Base-by-base conservation (phyloP, 2,113 vertebrate genomes). In the Seriola rivoliana region DNA sequence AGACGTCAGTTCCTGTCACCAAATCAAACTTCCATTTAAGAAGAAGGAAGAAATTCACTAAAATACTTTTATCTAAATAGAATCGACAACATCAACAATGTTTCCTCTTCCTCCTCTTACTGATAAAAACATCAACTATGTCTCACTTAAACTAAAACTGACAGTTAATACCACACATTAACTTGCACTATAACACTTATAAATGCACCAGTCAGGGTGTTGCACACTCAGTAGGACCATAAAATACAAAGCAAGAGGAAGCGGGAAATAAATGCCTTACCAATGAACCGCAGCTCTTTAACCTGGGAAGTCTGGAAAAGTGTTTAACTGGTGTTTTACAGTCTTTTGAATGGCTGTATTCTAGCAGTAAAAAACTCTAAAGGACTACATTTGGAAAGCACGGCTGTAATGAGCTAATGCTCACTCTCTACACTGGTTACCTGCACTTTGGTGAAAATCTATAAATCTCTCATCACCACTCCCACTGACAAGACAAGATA, bases 291-390 rank as follows among this genome's bases (percentile, higher is more conserved):
- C 10, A 36, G n/a, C 58, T 29, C 46, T n/a, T 62, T 19, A 25
- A 46, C 4, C 19, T 32, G 55, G 16, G 2, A 44, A 16, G 13
- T 57, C 40, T 58, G 29, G 2, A 34, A 21, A 58, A 7, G 13
- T 25, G 19, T 68, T 67, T 34, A 74, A 32, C 54, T 36, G 70
- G 11, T 29, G n/a, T 65, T 80, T 78, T 81, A 78, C 50, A 67
- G 40, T 23, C n/a, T 0, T 68, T 70, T 58, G 6, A 67, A 71
- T 32, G 48, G 58, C 60, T n/a, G 34, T 34, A 25, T 34, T 71
- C 8, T 0, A 2, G 50, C 12, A 32, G n/a, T 74, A 77, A 77
- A 76, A 80, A 50, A 23, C 42, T 46, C 25, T 21, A 16, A 34
- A 70, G 32, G 16, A 60, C 21, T 21, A 46, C 52, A 60, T 50